Base-by-base conservation (phyloP, 2,888 invertebrate genomes). In the Scaptomyza reducta region DNA sequence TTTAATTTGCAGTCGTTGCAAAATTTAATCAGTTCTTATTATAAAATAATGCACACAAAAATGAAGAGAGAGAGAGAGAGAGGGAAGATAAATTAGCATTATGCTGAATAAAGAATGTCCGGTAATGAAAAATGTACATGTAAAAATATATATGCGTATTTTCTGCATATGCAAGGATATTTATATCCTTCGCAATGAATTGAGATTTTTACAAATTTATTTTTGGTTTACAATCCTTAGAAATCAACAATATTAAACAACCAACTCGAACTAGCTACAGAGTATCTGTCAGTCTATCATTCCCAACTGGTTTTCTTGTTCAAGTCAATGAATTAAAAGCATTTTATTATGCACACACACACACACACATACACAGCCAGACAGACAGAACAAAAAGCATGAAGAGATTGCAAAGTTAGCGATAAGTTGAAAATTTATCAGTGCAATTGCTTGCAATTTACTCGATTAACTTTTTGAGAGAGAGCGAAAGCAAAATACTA, bases 1-100 rank as follows among this genome's bases (percentile, higher is more conserved):
- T 88, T 88, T 83, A 88, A 88, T 88, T 86, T 88, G 87, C 87
- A 70, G 64, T 68, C 77, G 64, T 50, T 69, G 88, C 81, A 80
- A 86, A 86, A 86, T 83, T 83, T 80, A 83, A 83, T 83, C 88
- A 88, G 78, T 69, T 70, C 65, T 65, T 62, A 57, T 63, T 66
- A 64, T 58, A 40, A 25, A 11, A 13, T 38, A 31, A 14, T 42
- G 44, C 41, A 41, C 35, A 33, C 13, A 13, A 33, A 33, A 9
- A 33, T 13, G 6, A 40, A 49, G 27, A 6, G n/a, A n/a, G n/a
- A n/a, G n/a, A 27, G 27, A 27, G 6, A 27, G 27, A 27, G 27
- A 27, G 5, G 7, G 22, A 27, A 16, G 25, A 14, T 44, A 16
- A 33, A 50, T 62, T 46, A 55, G 53, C 47, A 66, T 54, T 42